Evolutionary conservation across 2,113 vertebrate genomes (phyloP).

Genomic region (Corythornis vintsioides): DNA sequence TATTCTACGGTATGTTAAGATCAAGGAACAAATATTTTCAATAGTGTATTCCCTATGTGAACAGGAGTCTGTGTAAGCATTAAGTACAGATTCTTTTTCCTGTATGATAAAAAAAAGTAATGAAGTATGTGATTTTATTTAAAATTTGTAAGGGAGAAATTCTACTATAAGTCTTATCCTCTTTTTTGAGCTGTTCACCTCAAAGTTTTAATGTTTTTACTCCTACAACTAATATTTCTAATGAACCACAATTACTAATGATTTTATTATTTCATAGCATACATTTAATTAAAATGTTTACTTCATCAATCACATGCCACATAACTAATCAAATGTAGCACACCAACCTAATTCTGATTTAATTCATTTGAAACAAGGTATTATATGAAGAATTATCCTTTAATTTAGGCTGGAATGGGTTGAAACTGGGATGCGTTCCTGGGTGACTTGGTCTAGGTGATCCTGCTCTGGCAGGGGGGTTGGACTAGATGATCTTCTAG

Average conservation of each 20-base stretch:
- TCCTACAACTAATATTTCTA: background rate
- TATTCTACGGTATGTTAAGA: background rate
- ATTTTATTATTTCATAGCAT: background rate
- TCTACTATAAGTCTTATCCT: background rate
- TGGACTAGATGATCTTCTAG: too few species aligned
- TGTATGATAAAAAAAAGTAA: background rate
- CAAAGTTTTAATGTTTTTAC: background rate
- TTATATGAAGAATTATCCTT: background rate
- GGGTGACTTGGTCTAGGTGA: too few species aligned
- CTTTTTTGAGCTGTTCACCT: background rate
- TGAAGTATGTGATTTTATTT: background rate
- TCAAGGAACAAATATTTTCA: background rate
- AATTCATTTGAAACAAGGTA: background rate
- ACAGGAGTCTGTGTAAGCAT: background rate
- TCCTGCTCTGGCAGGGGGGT: too few species aligned
- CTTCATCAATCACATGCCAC: background rate
- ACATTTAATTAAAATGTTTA: background rate
- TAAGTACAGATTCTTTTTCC: background rate
- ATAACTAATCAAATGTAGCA: background rate
- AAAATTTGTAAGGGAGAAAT: background rate
- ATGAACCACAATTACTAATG: background rate
- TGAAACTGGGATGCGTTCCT: too few species aligned
- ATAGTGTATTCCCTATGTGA: background rate
- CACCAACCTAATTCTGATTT: background rate
- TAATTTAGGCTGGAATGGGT: background rate